These are phyloP conservation scores for Acleris holmiana DNA, from an alignment of 2,888 invertebrate species.

Conservation along the genomic window DNA sequence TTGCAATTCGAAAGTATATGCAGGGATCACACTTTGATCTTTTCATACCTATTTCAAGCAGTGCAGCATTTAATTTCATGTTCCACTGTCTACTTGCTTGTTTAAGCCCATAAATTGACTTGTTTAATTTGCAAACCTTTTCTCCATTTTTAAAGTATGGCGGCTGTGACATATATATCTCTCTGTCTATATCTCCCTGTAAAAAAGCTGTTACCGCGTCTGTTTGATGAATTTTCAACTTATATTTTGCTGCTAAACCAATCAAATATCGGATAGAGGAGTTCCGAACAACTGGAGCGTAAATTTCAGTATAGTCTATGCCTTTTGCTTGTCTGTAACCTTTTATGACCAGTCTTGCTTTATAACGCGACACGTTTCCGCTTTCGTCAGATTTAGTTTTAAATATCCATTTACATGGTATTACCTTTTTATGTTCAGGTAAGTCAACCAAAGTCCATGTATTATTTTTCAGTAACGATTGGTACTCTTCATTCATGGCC, in stretches of 20 bases:
- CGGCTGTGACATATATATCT: slow-evolving; percentile 42
- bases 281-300: slow-evolving; percentile 43
- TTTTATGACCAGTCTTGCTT: slow-evolving; percentile 44
- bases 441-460: slow-evolving; percentile 31
- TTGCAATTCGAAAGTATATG: neutral
- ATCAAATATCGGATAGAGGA: slow-evolving; percentile 42
- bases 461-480: slow-evolving; percentile 28
- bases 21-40: too few species aligned
- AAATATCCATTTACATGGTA: slow-evolving; percentile 5
- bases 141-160: slow-evolving; percentile 32
- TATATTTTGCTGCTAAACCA: slow-evolving; percentile 38
- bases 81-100: slow-evolving; percentile 10
- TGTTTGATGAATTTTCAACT: slow-evolving; percentile 40
- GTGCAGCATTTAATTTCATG: too few species aligned
- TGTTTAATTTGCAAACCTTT: slow-evolving; percentile 41
- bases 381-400: slow-evolving; percentile 39
- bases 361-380: slow-evolving; percentile 37
- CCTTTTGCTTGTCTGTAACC: slow-evolving; percentile 41
- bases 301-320: slow-evolving; percentile 41
- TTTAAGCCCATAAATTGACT: slow-evolving; percentile 41
- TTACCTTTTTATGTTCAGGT: slow-evolving; percentile 21
- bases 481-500: slow-evolving; percentile 9
- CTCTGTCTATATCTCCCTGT: slow-evolving; percentile 40
- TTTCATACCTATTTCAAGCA: too few species aligned
- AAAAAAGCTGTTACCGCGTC: slow-evolving; percentile 43